Percentiles rank a stretch among this genome's conserved stretches.
Evolutionary conservation across 2,113 vertebrate genomes (phyloP).

Genomic region (Hemiprocne comata): DNA sequence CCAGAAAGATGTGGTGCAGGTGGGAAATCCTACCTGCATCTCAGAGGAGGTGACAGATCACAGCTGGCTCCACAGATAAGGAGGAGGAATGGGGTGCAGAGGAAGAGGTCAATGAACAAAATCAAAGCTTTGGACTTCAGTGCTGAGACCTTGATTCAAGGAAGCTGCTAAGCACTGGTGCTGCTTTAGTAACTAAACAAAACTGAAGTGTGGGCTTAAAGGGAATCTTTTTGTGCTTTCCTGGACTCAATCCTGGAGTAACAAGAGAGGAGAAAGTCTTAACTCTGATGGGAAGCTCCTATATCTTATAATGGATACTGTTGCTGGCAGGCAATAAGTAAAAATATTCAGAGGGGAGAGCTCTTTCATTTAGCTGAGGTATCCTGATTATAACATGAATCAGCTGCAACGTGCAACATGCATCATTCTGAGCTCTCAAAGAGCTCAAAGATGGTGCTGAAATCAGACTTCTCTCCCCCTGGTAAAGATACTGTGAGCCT

Average conservation of each 20-base stretch:
- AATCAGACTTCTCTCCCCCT: neutral
- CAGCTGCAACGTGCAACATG: neutral
- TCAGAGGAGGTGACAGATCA: neutral
- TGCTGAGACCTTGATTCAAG: neutral
- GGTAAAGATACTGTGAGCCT: neutral
- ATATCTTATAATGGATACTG: neutral
- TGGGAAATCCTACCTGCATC: neutral
- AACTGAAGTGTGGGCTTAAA: neutral
- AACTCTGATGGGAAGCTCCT: neutral
- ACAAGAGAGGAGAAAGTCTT: neutral
- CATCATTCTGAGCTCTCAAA: neutral
- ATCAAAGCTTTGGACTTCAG: neutral
- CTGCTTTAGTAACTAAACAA: neutral
- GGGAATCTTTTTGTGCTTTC: neutral
- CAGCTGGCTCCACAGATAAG: neutral
- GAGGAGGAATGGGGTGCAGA: neutral
- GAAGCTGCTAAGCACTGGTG: neutral
- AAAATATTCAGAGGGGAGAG: neutral
- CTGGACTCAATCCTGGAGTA: neutral
- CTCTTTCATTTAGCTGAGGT: slow-evolving; percentile 2
- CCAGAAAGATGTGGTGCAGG: neutral
- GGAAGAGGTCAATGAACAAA: neutral
- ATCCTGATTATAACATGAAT: neutral
- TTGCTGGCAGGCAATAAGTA: neutral
- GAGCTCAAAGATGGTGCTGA: neutral